Conservation (phyloP, 2,888 invertebrate species). For the Sacculina carcini region DNA sequence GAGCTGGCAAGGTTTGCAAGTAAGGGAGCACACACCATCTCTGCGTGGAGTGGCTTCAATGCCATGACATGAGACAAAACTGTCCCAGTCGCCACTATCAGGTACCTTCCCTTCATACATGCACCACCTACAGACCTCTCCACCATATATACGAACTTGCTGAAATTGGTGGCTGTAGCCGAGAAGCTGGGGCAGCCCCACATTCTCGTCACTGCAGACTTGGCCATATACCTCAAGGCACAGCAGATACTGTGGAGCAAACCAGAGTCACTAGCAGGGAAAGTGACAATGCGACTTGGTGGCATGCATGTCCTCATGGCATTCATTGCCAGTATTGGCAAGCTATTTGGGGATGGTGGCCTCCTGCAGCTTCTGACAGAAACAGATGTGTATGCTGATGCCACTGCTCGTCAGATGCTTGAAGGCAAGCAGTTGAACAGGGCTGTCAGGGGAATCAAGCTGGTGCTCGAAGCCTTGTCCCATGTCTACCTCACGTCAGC, state of each 20-base stretch:
- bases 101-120: neutral
- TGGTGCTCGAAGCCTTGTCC: neutral
- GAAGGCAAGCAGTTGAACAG: slow-evolving; percentile 2
- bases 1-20: too few relatives aligned
- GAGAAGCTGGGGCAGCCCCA: neutral
- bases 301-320: slow-evolving; percentile 2
- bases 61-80: too few relatives aligned
- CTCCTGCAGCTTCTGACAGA: neutral
- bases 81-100: too few relatives aligned
- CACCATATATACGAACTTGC: neutral
- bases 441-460: neutral
- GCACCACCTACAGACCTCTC: neutral
- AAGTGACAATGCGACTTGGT: neutral
- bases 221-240: neutral
- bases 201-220: slow-evolving; percentile 1
- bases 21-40: too few relatives aligned
- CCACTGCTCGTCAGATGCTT: slow-evolving; percentile 3
- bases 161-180: neutral
- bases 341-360: neutral
- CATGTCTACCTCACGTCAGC: neutral
- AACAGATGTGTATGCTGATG: neutral
- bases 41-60: too few relatives aligned
- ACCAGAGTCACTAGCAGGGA: neutral
- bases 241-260: neutral
- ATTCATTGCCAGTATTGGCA: slow-evolving; percentile 1